A percentile compares a stretch with the other conserved stretches of the same genome.
Conservation (phyloP, 2,797 vertebrate genomes). For the Chlorospingus semifuscus region DNA sequence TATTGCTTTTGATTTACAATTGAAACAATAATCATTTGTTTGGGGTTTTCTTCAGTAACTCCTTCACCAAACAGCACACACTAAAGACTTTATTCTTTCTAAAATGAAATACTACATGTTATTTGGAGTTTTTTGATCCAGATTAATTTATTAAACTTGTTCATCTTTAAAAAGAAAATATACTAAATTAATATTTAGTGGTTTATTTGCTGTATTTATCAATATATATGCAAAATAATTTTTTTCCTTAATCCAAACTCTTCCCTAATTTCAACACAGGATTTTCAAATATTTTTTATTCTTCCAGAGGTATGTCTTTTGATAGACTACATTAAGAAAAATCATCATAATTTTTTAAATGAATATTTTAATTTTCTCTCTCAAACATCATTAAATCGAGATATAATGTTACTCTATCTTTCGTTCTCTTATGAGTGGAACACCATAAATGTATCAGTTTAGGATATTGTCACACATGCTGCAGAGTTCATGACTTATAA, state of each 20-base stretch:
- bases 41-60: not conserved
- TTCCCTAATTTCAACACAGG: not conserved
- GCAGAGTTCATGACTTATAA: not conserved
- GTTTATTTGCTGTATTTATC: not conserved
- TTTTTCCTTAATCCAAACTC: not conserved
- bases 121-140: not conserved
- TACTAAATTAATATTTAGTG: not conserved
- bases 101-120: not conserved
- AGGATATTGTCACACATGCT: not conserved
- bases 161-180: not conserved
- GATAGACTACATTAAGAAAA: not conserved
- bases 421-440: not conserved
- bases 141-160: not conserved
- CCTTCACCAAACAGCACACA: not conserved
- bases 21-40: not conserved
- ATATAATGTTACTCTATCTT: not conserved
- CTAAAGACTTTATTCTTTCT: not conserved
- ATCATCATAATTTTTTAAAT: rapidly evolving
- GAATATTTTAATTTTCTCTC: not conserved
- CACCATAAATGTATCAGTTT: not conserved
- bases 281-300: not conserved
- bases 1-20: not conserved
- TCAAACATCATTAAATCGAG: not conserved
- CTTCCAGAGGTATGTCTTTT: not conserved
- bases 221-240: not conserved